Base-by-base conservation (phyloP, 2,113 vertebrate genomes). In the Misgurnus mizolepis region DNA sequence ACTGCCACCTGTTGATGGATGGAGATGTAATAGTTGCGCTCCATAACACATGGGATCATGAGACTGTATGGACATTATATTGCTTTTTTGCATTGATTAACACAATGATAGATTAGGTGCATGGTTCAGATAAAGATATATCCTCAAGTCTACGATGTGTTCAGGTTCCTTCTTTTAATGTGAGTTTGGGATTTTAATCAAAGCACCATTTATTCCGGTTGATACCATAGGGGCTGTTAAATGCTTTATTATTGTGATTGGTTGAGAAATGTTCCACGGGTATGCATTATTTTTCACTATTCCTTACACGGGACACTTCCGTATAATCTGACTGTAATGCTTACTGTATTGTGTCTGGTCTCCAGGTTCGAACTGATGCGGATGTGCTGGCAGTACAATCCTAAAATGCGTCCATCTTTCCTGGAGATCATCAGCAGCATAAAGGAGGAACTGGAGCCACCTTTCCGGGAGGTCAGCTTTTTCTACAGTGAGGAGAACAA, bases 401-500 rank as follows among this genome's bases (percentile, higher is more conserved):
- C 97, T 0, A 98, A 97, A 85, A 98, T 98, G 96, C 91, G 98
- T 12, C 98, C 97, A 0, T 93, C 96, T 80, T 99, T 99, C 92
- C 92, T 96, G 92, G 98, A 99, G 88, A 98, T 99, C 80, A 98
- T 99, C 65, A 92, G 91, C 87, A 98, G 96, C 92, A 95, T 99
- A 86, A 98, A 97, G 76, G 96, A 97, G 0, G 96, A 99, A 80
- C 89, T 99, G 91, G 97, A 99, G 50, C 93, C 95, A 0, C 91
- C 94, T 0, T 99, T 98, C 89, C 93, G 88, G 80, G 97, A 99
- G 89, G 92, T 97, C 74, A 98, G 97, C 90, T 99, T 99, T 92
- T 99, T 97, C 95, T 98, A 95, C 94, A 99, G 98, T 0, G 97
- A 99, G 71, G 98, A 99, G 89, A 99, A 99, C 93, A 99, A 98